Evolutionary conservation across 2,888 invertebrate species (phyloP), one percentile per base, ranked within the genome.

Genomic region (Hyposoter didymator): DNA sequence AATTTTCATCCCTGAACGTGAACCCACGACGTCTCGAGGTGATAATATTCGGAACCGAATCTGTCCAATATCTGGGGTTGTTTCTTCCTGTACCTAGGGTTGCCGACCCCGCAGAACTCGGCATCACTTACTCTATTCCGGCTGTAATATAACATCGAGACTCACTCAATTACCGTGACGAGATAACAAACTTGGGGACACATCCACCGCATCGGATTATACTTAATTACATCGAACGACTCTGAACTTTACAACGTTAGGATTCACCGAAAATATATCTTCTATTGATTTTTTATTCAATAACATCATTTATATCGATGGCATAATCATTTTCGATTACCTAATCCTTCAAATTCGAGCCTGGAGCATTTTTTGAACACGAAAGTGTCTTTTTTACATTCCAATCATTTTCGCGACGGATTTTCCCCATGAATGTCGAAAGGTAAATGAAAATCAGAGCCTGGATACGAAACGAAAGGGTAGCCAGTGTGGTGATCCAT

Each of bases 21-120:
- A 45, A 49, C 14, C 43, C 59, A 12, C 39, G n/a, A 39, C n/a
- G 47, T 43, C 35, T 62, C 39, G 72, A 22, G 47, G 49, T 49
- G 49, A 32, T 74, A 35, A 74, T 81, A 67, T 67, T 47, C 66
- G 66, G 67, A 81, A 43, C 19, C 67, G 73, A 81, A 67, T 32
- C 59, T 35, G 43, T 69, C 45, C 47, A 22, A 74, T 67, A 67
- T 74, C 67, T 59, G 66, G 35, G 17, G 5, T 7, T n/a, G 17
- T 55, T 14, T 43, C 47, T 32, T 35, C 32, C 64, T 62, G 6
- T 43, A 17, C 47, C 6, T 28, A 28, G 39, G 39, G 28, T 22
- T 17, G 22, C 55, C 17, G 17, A 43, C 22, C 17, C 52, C 43
- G 74, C 32, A 67, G 67, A 74, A 81, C 43, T 66, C 66, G 39